Evolutionary conservation across 2,797 vertebrate genomes (phyloP).

Genomic region (Sebastes trivittatus): DNA sequence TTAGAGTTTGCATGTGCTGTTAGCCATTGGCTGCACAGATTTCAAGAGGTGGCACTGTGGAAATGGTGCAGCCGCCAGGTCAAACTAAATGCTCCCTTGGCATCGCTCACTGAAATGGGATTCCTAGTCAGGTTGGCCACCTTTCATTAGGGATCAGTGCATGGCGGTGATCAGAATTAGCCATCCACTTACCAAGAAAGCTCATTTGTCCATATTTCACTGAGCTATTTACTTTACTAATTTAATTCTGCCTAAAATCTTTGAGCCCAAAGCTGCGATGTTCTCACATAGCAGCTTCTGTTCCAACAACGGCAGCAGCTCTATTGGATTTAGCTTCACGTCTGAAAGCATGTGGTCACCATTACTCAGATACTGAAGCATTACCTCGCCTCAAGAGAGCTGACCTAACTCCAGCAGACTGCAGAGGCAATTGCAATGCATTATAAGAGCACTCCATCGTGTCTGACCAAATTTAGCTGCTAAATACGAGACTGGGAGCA

Average conservation of each 20-base stretch:
- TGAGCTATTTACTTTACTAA: slow-evolving; percentile 22
- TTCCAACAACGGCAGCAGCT: slow-evolving; percentile 16
- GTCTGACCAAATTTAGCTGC: not conserved
- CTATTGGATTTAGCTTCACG: slow-evolving; percentile 41
- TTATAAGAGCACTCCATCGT: slow-evolving; percentile 16
- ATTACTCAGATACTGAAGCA: slow-evolving; percentile 21
- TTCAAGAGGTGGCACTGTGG: slow-evolving; percentile 42
- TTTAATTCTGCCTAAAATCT: slow-evolving; percentile 38
- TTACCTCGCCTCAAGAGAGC: slow-evolving; percentile 35
- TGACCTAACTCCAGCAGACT: slow-evolving; percentile 25
- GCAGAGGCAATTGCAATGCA: slow-evolving; percentile 20
- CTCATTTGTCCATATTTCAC: slow-evolving; percentile 35
- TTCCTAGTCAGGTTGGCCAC: slow-evolving; percentile 31
- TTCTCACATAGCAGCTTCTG: slow-evolving; percentile 18
- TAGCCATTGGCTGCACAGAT: slow-evolving; percentile 5
- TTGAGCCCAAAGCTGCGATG: not conserved
- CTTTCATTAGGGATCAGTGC: slow-evolving; percentile 18
- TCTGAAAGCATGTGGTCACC: slow-evolving; percentile 64
- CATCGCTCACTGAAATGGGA: slow-evolving; percentile 44
- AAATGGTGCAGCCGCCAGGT: slow-evolving; percentile 16
- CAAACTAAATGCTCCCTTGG: slow-evolving; percentile 44
- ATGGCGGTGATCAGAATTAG: slow-evolving; percentile 28
- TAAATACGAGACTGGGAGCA: too few species aligned
- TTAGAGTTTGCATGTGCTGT: slow-evolving; percentile 34
- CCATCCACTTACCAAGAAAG: slow-evolving; percentile 26